Base-by-base conservation (phyloP, 1,140 invertebrate genomes). In the Polypedilum pembai region DNA sequence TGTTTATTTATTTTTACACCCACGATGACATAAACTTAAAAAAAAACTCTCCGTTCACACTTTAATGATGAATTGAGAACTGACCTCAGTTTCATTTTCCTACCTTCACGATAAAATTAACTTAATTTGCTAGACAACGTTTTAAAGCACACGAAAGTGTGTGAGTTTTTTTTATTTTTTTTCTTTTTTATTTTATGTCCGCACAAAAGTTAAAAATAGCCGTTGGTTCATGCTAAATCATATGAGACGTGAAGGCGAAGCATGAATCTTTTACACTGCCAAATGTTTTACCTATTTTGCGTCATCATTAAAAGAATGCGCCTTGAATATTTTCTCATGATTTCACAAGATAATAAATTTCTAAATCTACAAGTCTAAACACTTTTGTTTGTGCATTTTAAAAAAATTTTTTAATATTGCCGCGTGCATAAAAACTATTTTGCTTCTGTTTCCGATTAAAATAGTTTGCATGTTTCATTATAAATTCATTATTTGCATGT, bases 261-360 rank as follows among this genome's bases (percentile, higher is more conserved):
- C 45, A 56, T 56, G n/a, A n/a, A n/a, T n/a, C n/a, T n/a, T n/a
- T n/a, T n/a, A n/a, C n/a, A n/a, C n/a, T n/a, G 45, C n/a, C 12
- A n/a, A 56, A n/a, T 15, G 12, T 56, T 56, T 45, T 56, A n/a
- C n/a, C 45, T 56, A 56, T 56, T 56, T 56, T 56, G 12, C 45
- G 45, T 56, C 45, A 56, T 56, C 45, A 56, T n/a, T n/a, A n/a
- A 56, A 56, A 56, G 45, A 56, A 56, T 56, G 12, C 45, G 45
- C 45, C 45, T 56, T 56, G 45, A 56, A 15, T 56, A 4, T 56
- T 56, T 15, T 56, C 45, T 56, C n/a, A 12, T 56, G 10, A 56
- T 56, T n/a, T 12, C 45, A 56, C 41, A 45, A 45, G 45, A 56
- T 56, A 15, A 15, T 56, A 56, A 56, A 12, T 56, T 56, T 12